Conservation (phyloP, 1,140 invertebrate genomes). For the Druon quercuslanigerum region DNA sequence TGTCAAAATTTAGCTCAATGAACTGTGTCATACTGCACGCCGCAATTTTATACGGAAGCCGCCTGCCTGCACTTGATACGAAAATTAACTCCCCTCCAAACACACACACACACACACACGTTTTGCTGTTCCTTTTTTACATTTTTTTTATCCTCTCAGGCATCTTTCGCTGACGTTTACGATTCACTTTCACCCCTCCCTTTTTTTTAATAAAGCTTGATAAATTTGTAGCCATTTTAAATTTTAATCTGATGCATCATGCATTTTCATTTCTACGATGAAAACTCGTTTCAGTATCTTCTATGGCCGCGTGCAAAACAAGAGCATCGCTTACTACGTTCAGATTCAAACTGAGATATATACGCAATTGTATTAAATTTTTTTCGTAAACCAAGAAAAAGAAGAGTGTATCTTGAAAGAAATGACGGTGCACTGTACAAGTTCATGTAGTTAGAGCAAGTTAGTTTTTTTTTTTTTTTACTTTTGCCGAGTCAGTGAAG, state of each 20-base stretch:
- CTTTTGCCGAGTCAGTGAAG: no score
- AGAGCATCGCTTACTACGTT: no score
- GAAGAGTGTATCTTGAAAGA: no score
- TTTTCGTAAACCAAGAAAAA: no score
- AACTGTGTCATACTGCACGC: constrained; percentile 22
- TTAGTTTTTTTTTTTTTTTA: no score
- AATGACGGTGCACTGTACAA: no score
- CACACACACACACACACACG: neutral
- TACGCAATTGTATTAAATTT: no score
- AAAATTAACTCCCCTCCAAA: constrained; percentile 1
- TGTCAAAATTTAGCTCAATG: constrained; percentile 43
- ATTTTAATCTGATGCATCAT: constrained; percentile 21
- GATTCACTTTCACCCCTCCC: constrained; percentile 17
- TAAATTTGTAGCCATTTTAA: neutral
- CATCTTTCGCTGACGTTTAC: constrained; percentile 20
- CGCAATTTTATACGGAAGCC: constrained; percentile 20
- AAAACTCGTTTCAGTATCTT: neutral
- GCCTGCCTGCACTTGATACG: neutral
- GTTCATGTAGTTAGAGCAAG: no score
- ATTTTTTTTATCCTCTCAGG: neutral
- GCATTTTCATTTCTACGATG: neutral
- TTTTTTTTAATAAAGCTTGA: neutral
- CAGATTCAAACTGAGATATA: no score
- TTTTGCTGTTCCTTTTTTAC: neutral
- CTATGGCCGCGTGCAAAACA: neutral